phyloP scores from a whole-genome alignment of 2,888 invertebrate genomes.

The Caenorhabditis sulstoni region DNA sequence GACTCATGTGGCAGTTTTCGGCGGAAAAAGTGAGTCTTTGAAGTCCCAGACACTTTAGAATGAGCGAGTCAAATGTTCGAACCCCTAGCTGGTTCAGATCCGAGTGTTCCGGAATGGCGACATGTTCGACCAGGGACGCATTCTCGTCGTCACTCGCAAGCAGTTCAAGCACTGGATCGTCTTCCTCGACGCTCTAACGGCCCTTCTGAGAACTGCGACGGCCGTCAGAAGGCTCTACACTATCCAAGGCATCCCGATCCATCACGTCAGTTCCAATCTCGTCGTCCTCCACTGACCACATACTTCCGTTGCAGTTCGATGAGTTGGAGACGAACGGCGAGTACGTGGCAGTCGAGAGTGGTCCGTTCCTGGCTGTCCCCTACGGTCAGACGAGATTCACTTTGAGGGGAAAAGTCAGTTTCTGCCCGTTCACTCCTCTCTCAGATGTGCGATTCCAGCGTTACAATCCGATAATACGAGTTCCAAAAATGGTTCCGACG shows the following conservation, averaged over 20 bases:
- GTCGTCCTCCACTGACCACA: too few relatives aligned
- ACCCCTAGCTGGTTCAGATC: too few relatives aligned
- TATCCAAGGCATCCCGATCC: constrained; percentile 51
- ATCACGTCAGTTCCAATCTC: constrained; percentile 63
- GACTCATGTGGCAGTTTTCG: constrained; percentile 27
- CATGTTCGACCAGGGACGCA: constrained; percentile 67
- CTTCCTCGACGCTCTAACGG: constrained; percentile 71
- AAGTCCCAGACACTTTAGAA: not conserved
- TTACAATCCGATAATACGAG: constrained; percentile 57
- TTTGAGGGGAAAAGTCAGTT: constrained; percentile 45
- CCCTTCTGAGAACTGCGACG: constrained; percentile 54
- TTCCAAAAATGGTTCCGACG: constrained; percentile 42
- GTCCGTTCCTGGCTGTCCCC: constrained; percentile 61
- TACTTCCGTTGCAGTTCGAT: too few relatives aligned
- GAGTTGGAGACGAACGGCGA: constrained; percentile 68
- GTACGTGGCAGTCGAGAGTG: constrained; percentile 70
- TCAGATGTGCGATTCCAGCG: constrained; percentile 35
- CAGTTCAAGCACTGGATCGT: constrained; percentile 75
- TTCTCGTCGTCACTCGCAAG: constrained; percentile 70
- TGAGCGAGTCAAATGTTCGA: too few relatives aligned
- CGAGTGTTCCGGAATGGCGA: constrained; percentile 74
- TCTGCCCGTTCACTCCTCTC: not conserved
- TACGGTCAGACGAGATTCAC: constrained; percentile 62
- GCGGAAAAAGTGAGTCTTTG: constrained; percentile 6
- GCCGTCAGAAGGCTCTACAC: constrained; percentile 61